These are phyloP conservation scores for Montipora capricornis DNA, from an alignment of 64 coral and sea anemone genomes.

Conservation along the genomic window DNA sequence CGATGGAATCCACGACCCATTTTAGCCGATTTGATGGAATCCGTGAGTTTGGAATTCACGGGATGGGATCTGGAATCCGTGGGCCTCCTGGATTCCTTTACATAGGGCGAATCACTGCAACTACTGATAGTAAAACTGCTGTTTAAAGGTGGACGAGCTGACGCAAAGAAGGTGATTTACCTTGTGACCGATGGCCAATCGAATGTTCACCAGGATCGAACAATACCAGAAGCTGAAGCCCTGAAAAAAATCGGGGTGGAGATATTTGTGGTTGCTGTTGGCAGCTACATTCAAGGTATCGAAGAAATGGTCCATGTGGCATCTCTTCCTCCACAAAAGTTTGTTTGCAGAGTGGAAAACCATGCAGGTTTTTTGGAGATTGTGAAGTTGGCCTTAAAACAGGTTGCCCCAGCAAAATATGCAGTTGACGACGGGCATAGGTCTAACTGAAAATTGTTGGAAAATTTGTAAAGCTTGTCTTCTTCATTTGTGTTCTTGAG, in stretches of 20 bases:
- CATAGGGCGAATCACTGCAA: too few species aligned
- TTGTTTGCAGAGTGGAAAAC: constrained; percentile 33
- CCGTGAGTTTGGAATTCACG: too few species aligned
- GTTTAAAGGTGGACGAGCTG: too few species aligned
- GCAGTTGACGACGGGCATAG: too few species aligned
- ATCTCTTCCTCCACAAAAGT: background rate
- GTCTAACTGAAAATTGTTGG: too few species aligned
- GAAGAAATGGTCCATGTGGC: constrained; percentile 41
- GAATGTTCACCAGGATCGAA: constrained; percentile 8
- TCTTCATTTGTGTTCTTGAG: too few species aligned
- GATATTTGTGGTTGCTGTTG: constrained; percentile 62
- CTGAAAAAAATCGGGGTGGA: constrained; percentile 38
- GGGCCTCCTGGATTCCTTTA: too few species aligned
- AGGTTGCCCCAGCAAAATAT: background rate
- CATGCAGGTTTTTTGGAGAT: constrained; percentile 21
- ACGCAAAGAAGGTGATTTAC: constrained; percentile 26
- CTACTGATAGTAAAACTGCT: too few species aligned
- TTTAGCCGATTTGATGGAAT: too few species aligned
- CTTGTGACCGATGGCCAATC: constrained; percentile 60
- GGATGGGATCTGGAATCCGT: too few species aligned
- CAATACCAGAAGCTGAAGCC: constrained; percentile 21
- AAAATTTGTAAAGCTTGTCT: too few species aligned
- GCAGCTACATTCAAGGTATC: constrained; percentile 41
- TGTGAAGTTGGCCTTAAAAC: background rate
- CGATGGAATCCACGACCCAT: too few species aligned